Conservation (phyloP, 1,140 invertebrate genomes). For the Drosophila kohkoa region DNA sequence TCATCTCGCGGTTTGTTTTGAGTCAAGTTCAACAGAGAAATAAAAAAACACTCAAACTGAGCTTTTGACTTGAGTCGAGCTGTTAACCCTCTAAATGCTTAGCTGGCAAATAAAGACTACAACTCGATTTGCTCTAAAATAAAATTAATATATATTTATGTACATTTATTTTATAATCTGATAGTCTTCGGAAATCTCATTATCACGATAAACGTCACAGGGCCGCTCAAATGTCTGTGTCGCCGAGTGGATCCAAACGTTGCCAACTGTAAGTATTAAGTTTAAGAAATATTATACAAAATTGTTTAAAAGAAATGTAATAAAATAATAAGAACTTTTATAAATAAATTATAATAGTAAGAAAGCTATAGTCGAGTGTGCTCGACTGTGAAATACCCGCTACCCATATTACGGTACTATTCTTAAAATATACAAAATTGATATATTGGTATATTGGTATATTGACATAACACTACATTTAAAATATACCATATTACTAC, state of each 20-base stretch:
- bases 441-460: too few relatives aligned
- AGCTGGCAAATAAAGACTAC: not conserved
- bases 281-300: slow-evolving; percentile 90
- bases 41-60: slow-evolving; percentile 25
- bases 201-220: slow-evolving; percentile 87
- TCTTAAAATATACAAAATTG: too few relatives aligned
- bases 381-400: too few relatives aligned
- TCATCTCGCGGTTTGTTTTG: slow-evolving; percentile 37
- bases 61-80: slow-evolving; percentile 19
- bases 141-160: slow-evolving; percentile 34
- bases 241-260: slow-evolving; percentile 97
- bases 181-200: slow-evolving; percentile 69
- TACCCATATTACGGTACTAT: too few relatives aligned
- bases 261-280: slow-evolving; percentile 93
- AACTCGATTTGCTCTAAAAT: slow-evolving; percentile 6
- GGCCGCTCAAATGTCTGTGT: slow-evolving; percentile 95
- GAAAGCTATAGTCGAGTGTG: too few relatives aligned
- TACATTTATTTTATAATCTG: slow-evolving; percentile 72
- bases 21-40: slow-evolving; percentile 10
- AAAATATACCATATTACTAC: not conserved
- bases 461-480: not conserved
- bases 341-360: not conserved
- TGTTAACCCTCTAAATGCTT: slow-evolving; percentile 34
- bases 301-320: not conserved
- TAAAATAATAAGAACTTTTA: slow-evolving; percentile 86